Evolutionary conservation across 1,140 invertebrate species (phyloP).

Genomic region (Daktulosphaira vitifoliae): DNA sequence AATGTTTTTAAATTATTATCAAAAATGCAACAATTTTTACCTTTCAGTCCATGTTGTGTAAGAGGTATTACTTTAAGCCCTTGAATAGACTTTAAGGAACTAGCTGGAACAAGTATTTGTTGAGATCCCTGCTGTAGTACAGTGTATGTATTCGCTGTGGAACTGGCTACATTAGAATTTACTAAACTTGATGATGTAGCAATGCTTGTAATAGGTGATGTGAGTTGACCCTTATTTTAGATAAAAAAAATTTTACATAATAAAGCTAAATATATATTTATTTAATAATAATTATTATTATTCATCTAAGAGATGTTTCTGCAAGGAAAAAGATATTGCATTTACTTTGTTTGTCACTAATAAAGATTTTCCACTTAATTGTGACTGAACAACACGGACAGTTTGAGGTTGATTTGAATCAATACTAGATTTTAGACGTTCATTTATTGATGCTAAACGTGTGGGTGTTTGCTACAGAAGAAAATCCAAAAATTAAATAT

Average conservation of each 20-base stretch:
- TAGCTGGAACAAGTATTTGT: conserved; percentile 51
- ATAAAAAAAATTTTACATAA: too few relatives aligned
- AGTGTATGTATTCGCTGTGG: conserved; percentile 33
- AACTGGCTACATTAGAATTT: neutral
- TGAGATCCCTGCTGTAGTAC: conserved; percentile 43
- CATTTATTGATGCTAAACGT: neutral
- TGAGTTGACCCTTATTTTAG: conserved; percentile 5
- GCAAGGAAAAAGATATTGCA: neutral
- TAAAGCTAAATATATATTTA: too few relatives aligned
- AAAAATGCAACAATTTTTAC: neutral
- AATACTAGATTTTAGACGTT: conserved; percentile 3
- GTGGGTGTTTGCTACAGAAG: conserved; percentile 5
- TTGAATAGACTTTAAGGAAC: conserved; percentile 55
- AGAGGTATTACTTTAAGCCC: conserved; percentile 58
- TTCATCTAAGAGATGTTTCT: neutral
- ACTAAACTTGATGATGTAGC: neutral
- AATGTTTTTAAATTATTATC: too few relatives aligned
- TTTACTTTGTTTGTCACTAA: conserved; percentile 49
- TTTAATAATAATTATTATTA: neutral
- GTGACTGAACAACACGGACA: conserved; percentile 46
- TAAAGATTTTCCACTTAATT: conserved; percentile 56
- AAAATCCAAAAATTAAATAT: neutral
- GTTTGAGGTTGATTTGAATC: conserved; percentile 23
- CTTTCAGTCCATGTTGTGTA: conserved; percentile 40
- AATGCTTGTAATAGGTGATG: conserved; percentile 3